These are phyloP conservation scores for Myxocyprinus asiaticus DNA, from an alignment of 2,113 vertebrate species.

Conservation along the genomic window DNA sequence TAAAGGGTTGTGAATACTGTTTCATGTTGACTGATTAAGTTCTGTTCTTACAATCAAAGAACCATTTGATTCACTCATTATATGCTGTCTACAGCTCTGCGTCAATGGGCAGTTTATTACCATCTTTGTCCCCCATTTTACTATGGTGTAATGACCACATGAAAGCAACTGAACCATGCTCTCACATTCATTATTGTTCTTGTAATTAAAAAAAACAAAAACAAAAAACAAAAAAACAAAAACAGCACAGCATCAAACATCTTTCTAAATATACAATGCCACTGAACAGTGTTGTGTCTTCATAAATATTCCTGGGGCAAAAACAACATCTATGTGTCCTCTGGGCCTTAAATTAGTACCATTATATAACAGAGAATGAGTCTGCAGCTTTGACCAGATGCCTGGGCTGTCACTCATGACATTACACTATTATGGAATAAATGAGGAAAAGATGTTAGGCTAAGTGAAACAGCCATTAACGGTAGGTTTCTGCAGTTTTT, in stretches of 20 bases:
- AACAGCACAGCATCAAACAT: neutral
- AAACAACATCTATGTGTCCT: neutral
- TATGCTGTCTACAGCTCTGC: neutral
- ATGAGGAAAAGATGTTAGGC: neutral
- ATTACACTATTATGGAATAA: slow-evolving; percentile 28
- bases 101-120: neutral
- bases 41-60: too few relatives aligned
- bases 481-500: slow-evolving; percentile 8
- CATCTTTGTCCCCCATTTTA: neutral
- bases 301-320: slow-evolving; percentile 6
- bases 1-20: too few relatives aligned
- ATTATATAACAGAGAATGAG: slow-evolving; percentile 7
- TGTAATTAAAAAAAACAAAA: neutral
- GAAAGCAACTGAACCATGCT: neutral
- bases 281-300: slow-evolving; percentile 16
- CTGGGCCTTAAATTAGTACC: slow-evolving; percentile 4
- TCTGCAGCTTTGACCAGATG: neutral
- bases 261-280: neutral
- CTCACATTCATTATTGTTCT: neutral
- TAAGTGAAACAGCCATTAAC: neutral
- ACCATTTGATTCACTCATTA: neutral
- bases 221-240: neutral
- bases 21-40: too few relatives aligned
- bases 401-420: slow-evolving; percentile 23
- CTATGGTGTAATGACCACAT: neutral